Base-by-base conservation (phyloP, 2,797 vertebrate species). In the Coreius guichenoti region DNA sequence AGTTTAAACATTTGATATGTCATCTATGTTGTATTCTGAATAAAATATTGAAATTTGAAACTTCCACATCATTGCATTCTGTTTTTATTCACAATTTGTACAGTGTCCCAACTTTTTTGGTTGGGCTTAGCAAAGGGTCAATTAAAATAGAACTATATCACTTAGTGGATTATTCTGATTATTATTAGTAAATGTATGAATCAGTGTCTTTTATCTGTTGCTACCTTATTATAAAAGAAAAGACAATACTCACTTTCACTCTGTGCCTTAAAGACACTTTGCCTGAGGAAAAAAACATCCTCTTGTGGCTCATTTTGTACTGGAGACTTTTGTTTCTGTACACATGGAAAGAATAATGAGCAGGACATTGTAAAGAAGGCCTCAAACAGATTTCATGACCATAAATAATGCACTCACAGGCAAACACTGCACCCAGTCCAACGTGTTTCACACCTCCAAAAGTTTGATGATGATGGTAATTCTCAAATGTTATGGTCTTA, bases 271-370 rank as follows among this genome's bases (percentile, higher is more conserved):
- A 56, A 56, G 49, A 56, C 29, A 36, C 9, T 11, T 76, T 56
- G 49, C 74, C 49, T 76, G 49, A 51, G 73, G 31, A 7, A 75
- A 49, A 45, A 45, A 21, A 19, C 65, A 65, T 65, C 26, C 51
- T 56, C 51, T 54, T n/a, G 51, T 77, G 77, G 58, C 39, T 65
- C 11, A 47, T 80, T 63, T 80, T 63, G 23, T n/a, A 16, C 54
- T 4, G 8, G 49, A 63, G 17, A 39, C 47, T 36, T 19, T 39
- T 23, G 21, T 43, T 75, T 70, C 61, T 61, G 43, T 31, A 43
- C 45, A 68, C 69, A 68, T 12, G 9, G 23, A 69, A 29, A 49
- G 75, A 72, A 67, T 56, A 33, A 56, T 65, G 72, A 78, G 19
- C 21, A 58, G 31, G 61, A 80, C 26, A 49, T 3, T 12, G 43